Percentiles rank a stretch among this genome's conserved stretches.
Conservation (phyloP, 2,113 vertebrate genomes). For the Neotoma lepida region DNA sequence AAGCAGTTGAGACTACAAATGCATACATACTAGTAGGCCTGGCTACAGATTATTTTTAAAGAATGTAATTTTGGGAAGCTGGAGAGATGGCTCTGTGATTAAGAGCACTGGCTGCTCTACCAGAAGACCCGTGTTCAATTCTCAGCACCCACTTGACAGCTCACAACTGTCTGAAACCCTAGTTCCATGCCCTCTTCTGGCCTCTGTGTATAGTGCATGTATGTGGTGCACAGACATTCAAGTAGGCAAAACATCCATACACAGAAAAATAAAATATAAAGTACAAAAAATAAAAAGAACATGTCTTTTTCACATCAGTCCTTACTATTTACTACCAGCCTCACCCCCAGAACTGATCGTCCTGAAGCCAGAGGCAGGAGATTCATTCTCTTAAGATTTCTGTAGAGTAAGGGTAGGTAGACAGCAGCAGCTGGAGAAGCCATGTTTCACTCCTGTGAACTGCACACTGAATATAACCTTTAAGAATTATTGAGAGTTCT, state of each 20-base stretch:
- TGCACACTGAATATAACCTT: not conserved
- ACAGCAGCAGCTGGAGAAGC: not conserved
- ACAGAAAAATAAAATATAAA: not conserved
- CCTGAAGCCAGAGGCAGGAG: not conserved
- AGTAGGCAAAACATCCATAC: not conserved
- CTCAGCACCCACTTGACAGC: not conserved
- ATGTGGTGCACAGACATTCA: not conserved
- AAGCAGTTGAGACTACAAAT: not conserved
- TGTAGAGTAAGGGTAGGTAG: not conserved
- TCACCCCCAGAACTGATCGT: not conserved
- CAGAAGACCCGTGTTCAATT: not conserved
- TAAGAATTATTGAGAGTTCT: too few relatives aligned
- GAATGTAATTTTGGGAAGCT: not conserved
- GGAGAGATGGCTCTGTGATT: too few relatives aligned
- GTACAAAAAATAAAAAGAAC: not conserved
- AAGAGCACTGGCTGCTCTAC: not conserved
- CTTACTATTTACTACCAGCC: not conserved
- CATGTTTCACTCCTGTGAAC: not conserved
- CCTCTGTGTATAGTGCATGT: not conserved
- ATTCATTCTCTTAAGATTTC: not conserved
- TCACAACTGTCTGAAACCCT: not conserved
- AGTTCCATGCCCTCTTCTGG: not conserved
- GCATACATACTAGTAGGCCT: not conserved
- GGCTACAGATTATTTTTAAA: not conserved
- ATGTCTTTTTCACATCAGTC: not conserved